phyloP scores from a whole-genome alignment of 2,113 vertebrate species.

The Actenoides hombroni region DNA sequence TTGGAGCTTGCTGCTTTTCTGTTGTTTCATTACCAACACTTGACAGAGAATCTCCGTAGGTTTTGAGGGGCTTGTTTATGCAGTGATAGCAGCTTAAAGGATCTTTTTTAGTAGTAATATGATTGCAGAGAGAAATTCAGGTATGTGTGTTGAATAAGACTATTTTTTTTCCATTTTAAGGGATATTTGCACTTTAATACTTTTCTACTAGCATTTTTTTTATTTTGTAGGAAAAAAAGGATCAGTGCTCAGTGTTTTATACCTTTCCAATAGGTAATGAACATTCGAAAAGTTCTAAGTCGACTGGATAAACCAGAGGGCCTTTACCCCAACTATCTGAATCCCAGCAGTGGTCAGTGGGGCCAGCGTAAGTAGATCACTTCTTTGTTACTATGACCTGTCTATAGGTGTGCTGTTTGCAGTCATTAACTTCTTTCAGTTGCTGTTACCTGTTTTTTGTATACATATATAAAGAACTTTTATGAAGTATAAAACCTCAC shows the following conservation, averaged over 20 bases:
- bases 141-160: neutral
- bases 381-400: neutral
- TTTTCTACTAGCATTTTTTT: neutral
- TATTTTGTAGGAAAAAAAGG: neutral
- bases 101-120: neutral
- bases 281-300: constrained; percentile 92
- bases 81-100: neutral
- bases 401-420: neutral
- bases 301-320: constrained; percentile 95
- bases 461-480: neutral
- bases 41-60: neutral
- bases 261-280: constrained; percentile 85
- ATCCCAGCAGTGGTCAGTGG: constrained; percentile 98
- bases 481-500: neutral
- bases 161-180: neutral
- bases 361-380: constrained; percentile 91
- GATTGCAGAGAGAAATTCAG: neutral
- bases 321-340: constrained; percentile 97
- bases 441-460: accelerated
- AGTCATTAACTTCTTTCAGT: neutral
- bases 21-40: neutral
- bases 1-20: neutral
- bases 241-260: neutral
- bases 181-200: neutral
- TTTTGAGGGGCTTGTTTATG: neutral